Evolutionary conservation across 92 coral and sea anemone genomes (phyloP), one percentile per base, ranked within the genome.

Genomic region (Parazoanthus atlanticus): DNA sequence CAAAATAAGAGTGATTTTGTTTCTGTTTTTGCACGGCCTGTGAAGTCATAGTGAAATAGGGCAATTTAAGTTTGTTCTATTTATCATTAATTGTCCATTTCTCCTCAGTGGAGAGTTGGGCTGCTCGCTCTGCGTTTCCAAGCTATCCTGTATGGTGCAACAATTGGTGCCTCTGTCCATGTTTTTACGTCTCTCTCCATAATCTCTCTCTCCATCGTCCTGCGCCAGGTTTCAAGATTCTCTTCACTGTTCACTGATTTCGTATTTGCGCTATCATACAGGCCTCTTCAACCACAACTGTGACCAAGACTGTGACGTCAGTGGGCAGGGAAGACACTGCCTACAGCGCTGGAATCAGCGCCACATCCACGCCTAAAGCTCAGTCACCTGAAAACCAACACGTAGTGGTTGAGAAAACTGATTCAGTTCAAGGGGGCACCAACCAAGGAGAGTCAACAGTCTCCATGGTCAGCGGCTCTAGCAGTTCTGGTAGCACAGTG

Each of bases 331-430:
- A 82, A 23, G 38, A 82, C n/a, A 65, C 28, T 12, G 74, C 61
- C 3, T 40, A 82, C 76, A 82, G 11, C 36, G 86, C 76, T 17
- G 86, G 86, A 6, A 82, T 82, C 32, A 82, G 32, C n/a, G 86
- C 86, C 7, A 82, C 86, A 5, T 82, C 86, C 34, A 82, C 86
- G n/a, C 86, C 86, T 17, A 82, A 82, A 82, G 25, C 26, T 0
- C 86, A 34, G 76, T 82, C 86, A 34, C 86, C 86, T 66, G 74
- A 66, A 8, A 17, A 67, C 74, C 65, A 81, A 13, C 28, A 28
- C 56, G 74, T 31, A 40, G 0, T 64, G 6, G 70, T 30, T 25
- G 49, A 81, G 56, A 40, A 32, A 40, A 65, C 76, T 13, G 86
- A 6, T 15, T 61, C 34, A 25, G 33, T 34, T 25, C 43, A 65